These are phyloP conservation scores for Amblyjoppa fuscipennis DNA, from an alignment of 2,888 invertebrate genomes.

Conservation along the genomic window DNA sequence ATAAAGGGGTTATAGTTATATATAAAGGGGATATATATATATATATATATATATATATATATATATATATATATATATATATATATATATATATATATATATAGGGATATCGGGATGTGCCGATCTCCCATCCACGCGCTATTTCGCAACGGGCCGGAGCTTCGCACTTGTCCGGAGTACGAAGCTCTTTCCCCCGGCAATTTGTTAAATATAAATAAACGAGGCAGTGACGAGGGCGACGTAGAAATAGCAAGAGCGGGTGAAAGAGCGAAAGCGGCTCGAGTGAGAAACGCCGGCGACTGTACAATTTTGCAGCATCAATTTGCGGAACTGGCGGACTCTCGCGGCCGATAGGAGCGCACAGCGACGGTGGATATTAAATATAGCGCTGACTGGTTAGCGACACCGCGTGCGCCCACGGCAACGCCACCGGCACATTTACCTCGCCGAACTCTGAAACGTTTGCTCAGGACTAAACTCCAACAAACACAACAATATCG, in stretches of 20 bases:
- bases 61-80: too few species aligned
- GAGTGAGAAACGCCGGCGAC: conserved; percentile 13
- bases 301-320: conserved; percentile 36
- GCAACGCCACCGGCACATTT: conserved; percentile 33
- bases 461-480: not conserved
- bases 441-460: conserved; percentile 16
- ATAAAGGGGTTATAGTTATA: too few species aligned
- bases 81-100: too few species aligned
- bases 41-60: too few species aligned
- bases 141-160: not conserved
- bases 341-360: conserved; percentile 6
- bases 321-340: conserved; percentile 44
- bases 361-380: conserved; percentile 52
- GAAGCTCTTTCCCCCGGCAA: conserved; percentile 24
- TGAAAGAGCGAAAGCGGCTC: conserved; percentile 39
- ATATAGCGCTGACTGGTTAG: conserved; percentile 65
- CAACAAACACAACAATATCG: not conserved
- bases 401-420: conserved; percentile 50
- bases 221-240: conserved; percentile 1
- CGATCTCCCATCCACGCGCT: not conserved
- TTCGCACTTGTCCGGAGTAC: not conserved
- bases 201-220: conserved; percentile 38
- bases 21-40: too few species aligned
- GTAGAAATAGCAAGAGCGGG: conserved; percentile 40
- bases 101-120: too few species aligned